Evolutionary conservation across 2,888 invertebrate species (phyloP).

Genomic region (Coecobrya sp.): DNA sequence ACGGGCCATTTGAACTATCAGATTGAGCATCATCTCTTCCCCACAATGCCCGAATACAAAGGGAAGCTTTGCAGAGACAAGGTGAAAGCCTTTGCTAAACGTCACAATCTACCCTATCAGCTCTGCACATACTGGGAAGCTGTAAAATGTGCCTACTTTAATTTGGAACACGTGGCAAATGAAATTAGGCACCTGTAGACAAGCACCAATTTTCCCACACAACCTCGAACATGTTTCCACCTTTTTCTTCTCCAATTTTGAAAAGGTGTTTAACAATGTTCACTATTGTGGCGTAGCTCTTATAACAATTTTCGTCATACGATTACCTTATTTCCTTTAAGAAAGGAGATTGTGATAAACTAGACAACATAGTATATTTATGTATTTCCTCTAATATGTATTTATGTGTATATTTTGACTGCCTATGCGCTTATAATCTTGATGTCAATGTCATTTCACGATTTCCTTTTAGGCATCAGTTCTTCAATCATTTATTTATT

Average conservation of each 20-base stretch:
- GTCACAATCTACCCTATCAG: conserved; percentile 83
- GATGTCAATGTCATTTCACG: background rate
- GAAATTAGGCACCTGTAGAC: conserved; percentile 79
- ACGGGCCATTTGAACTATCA: conserved; percentile 72
- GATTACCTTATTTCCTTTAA: background rate
- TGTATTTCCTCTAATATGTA: too few species aligned
- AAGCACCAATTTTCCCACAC: background rate
- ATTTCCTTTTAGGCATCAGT: background rate
- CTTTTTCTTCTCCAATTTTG: background rate
- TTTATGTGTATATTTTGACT: too few species aligned
- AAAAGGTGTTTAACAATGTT: conserved; percentile 15
- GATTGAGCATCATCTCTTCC: conserved; percentile 82
- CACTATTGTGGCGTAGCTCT: background rate
- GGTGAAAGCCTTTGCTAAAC: conserved; percentile 83
- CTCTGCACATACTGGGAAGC: conserved; percentile 83
- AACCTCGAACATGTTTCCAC: background rate
- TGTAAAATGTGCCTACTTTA: conserved; percentile 80
- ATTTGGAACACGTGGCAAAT: conserved; percentile 84
- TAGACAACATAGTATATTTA: too few species aligned
- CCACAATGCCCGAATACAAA: conserved; percentile 84
- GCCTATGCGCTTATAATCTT: too few species aligned
- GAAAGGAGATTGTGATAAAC: too few species aligned
- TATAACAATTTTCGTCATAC: background rate
- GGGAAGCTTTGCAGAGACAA: conserved; percentile 82
- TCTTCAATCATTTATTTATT: background rate